Conservation (phyloP, 2,888 invertebrate species). For the Platycnemis pennipes region DNA sequence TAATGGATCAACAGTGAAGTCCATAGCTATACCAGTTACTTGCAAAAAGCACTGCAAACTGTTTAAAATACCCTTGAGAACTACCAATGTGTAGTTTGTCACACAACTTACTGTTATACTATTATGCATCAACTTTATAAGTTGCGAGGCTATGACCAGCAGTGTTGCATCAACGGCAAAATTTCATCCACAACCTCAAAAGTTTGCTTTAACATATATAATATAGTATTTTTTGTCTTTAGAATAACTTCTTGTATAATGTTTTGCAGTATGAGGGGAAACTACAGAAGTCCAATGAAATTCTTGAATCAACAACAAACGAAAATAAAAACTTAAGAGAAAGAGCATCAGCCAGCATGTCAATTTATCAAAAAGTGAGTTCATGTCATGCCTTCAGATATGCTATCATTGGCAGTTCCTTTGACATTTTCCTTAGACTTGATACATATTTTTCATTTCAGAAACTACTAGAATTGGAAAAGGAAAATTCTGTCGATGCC, state of each 20-base stretch:
- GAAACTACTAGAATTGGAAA: slow-evolving; percentile 13
- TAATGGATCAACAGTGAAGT: no score
- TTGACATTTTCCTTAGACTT: neutral
- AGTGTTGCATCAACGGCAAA: no score
- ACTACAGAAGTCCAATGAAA: slow-evolving; percentile 38
- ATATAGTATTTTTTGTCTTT: neutral
- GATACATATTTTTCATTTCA: neutral
- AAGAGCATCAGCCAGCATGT: slow-evolving; percentile 25
- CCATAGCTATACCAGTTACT: no score
- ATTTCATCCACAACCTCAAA: no score
- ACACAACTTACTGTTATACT: no score
- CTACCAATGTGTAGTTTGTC: no score
- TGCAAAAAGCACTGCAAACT: no score
- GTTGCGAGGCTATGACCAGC: no score
- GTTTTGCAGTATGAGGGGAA: slow-evolving; percentile 33
- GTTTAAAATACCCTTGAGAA: no score
- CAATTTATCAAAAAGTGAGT: slow-evolving; percentile 9
- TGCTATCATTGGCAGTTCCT: neutral
- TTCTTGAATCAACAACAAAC: neutral
- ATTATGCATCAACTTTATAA: no score
- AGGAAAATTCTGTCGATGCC: neutral
- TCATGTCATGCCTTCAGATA: neutral
- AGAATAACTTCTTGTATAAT: neutral
- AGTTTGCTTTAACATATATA: no score
- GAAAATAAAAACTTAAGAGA: slow-evolving; percentile 38